These are phyloP conservation scores for Cerceris rybyensis DNA, from an alignment of 2,888 invertebrate species.

Conservation along the genomic window DNA sequence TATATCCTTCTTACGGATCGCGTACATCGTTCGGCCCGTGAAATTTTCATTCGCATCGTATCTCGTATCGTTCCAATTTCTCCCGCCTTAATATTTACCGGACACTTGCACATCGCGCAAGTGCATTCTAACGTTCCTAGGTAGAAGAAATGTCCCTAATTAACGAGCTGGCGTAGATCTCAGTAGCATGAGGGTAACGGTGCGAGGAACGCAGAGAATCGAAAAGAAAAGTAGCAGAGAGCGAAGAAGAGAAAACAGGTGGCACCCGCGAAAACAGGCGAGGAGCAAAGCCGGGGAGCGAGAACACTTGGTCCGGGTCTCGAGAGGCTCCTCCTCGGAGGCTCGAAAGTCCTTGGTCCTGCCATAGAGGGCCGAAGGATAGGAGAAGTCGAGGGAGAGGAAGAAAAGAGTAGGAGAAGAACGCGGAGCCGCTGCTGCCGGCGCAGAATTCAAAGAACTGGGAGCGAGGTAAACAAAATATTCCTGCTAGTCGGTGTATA, in stretches of 20 bases:
- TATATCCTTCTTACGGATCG: too few species aligned
- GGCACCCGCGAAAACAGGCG: slow-evolving; percentile 31
- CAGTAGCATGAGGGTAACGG: too few species aligned
- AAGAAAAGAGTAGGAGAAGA: slow-evolving; percentile 33
- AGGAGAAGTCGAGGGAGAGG: slow-evolving; percentile 25
- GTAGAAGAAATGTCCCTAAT: not conserved
- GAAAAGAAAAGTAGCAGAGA: slow-evolving; percentile 2
- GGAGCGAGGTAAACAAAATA: slow-evolving; percentile 80
- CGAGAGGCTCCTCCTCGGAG: slow-evolving; percentile 8
- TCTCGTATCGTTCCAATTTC: too few species aligned
- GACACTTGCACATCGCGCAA: too few species aligned
- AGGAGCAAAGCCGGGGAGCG: slow-evolving; percentile 3
- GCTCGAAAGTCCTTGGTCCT: slow-evolving; percentile 36
- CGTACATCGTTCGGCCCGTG: too few species aligned
- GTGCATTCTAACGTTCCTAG: too few species aligned
- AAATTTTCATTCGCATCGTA: too few species aligned
- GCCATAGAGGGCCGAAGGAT: slow-evolving; percentile 37
- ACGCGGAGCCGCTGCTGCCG: slow-evolving; percentile 62
- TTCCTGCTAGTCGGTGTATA: slow-evolving; percentile 72
- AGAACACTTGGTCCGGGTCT: slow-evolving; percentile 1
- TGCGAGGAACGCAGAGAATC: not conserved
- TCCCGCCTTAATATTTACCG: too few species aligned
- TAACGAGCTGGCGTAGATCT: too few species aligned
- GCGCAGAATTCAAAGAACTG: slow-evolving; percentile 80
- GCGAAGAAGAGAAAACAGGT: slow-evolving; percentile 24